phyloP scores from a whole-genome alignment of 2,113 vertebrate genomes.

The Chionodraco myersi region DNA sequence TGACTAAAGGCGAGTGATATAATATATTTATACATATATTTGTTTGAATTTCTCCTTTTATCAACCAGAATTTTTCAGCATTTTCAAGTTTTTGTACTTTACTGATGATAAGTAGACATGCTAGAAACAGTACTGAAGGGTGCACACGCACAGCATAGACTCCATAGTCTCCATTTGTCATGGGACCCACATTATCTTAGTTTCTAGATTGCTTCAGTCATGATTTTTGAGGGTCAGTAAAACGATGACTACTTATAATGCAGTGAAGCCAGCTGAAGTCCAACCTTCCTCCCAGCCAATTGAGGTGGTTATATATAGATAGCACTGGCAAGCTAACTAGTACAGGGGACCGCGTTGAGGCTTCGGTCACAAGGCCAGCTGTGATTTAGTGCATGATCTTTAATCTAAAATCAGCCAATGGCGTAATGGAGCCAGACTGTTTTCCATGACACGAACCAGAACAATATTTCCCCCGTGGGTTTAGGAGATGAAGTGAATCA shows the following conservation, averaged over 20 bases:
- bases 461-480: constrained; percentile 59
- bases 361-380: constrained; percentile 64
- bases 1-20: not conserved
- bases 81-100: not conserved
- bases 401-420: constrained; percentile 73
- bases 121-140: not conserved
- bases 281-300: constrained; percentile 60
- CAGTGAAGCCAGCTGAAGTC: constrained; percentile 74
- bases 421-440: constrained; percentile 55
- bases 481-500: constrained; percentile 51
- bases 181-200: not conserved
- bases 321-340: constrained; percentile 59
- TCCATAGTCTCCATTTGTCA: not conserved
- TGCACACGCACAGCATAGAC: not conserved
- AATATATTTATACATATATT: not conserved
- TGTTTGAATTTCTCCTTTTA: no score
- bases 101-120: not conserved
- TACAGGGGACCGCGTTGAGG: constrained; percentile 45
- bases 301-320: constrained; percentile 79
- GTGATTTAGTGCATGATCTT: constrained; percentile 69
- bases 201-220: not conserved
- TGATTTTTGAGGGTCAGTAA: constrained; percentile 26
- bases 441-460: constrained; percentile 73
- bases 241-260: constrained; percentile 51
- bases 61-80: not conserved